A percentile compares a stretch with the other conserved stretches of the same genome.
Evolutionary conservation across 2,888 invertebrate genomes (phyloP).

Genomic region (Mesorhabditis sp.): DNA sequence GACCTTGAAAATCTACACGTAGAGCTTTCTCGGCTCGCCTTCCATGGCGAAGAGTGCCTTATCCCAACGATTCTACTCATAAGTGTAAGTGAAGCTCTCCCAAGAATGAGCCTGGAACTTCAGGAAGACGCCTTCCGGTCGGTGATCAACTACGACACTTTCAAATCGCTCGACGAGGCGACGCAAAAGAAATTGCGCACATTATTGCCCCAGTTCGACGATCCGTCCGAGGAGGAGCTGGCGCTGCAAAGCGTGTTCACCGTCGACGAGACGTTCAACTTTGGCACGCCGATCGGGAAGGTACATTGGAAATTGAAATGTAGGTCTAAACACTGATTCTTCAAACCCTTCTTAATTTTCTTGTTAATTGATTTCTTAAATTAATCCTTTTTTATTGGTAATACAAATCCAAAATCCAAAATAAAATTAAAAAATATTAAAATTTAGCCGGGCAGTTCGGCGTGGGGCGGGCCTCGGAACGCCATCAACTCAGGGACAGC

Average conservation of each 20-base stretch:
- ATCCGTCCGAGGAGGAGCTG: not conserved
- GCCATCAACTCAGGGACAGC: conserved; percentile 19
- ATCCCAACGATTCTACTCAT: not conserved
- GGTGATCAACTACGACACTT: not conserved
- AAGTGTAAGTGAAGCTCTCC: not conserved
- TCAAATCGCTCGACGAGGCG: not conserved
- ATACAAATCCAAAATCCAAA: not conserved
- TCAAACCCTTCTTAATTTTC: too few relatives aligned
- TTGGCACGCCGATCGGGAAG: not conserved
- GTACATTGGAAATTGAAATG: not conserved
- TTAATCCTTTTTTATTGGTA: not conserved
- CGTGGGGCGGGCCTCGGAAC: conserved; percentile 13
- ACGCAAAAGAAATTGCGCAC: not conserved
- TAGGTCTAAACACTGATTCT: too few relatives aligned
- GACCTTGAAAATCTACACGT: not conserved
- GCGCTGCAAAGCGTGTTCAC: conserved; percentile 1
- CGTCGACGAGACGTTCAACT: not conserved
- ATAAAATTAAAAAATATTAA: not conserved
- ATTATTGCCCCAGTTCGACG: not conserved
- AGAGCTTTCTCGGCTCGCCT: not conserved
- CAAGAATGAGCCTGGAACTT: not conserved
- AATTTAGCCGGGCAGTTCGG: conserved; percentile 16
- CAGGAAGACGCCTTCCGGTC: conserved; percentile 6
- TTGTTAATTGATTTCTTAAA: too few relatives aligned
- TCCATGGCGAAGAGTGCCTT: not conserved